Base-by-base conservation (phyloP, 2,797 vertebrate species). In the Typhlichthys eigenmanni region DNA sequence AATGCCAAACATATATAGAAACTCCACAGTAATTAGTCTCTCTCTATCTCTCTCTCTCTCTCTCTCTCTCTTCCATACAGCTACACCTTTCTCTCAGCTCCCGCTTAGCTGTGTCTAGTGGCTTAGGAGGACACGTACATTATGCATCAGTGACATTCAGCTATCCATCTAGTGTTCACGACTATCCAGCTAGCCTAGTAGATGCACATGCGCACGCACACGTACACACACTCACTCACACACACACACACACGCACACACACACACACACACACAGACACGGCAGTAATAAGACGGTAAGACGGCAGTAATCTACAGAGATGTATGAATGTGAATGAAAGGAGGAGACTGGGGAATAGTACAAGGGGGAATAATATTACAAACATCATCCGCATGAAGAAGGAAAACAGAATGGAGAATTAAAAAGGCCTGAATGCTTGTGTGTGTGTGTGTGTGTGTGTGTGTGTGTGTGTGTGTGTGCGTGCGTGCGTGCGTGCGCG, bases 91-190 rank as follows among this genome's bases (percentile, higher is more conserved):
- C 11, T 43, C 17, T 24, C 55, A 32, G 17, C 58, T 62, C 29
- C 43, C 38, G 38, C 14, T 64, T 55, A 3, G 66, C 60, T 1
- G 6, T 55, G 66, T 66, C 55, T 51, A 67, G 66, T 49, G 64
- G n/a, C 50, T 54, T 51, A 38, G 55, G 62, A 53, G 69, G 60
- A 76, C 76, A 71, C 58, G 55, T 74, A 61, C 8, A 50, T 54
- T 75, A 68, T 47, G 69, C 78, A 65, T 56, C 54, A 13, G 10
- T 81, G 55, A 72, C 55, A 65, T 78, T 71, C 70, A 70, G n/a
- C 62, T 59, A 47, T 58, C 75, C 68, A 80, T 85, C 75, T 68
- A 55, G 52, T 66, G 81, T 84, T 84, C 78, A 77, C 55, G 58
- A 61, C 7, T 38, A 54, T 49, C 34, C 58, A 51, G 32, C 62